A percentile compares a stretch with the other conserved stretches of the same genome.
Evolutionary conservation across 2,797 vertebrate genomes (phyloP).

Genomic region (Pipistrellus nathusii): DNA sequence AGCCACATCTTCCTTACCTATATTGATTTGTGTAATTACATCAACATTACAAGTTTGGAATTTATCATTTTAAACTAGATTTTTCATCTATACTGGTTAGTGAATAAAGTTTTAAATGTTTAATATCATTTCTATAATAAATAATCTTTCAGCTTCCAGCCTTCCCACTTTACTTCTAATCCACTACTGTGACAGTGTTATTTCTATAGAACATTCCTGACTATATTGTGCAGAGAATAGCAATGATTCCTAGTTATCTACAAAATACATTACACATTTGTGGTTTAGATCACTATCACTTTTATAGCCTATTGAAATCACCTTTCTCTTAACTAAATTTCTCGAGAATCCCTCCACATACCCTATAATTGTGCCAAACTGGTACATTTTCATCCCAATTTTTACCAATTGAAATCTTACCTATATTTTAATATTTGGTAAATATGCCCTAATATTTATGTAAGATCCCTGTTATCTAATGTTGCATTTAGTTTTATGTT

Average conservation of each 20-base stretch:
- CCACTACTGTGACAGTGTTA: background rate
- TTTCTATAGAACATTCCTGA: background rate
- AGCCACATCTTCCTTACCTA: background rate
- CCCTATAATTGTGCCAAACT: background rate
- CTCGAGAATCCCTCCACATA: background rate
- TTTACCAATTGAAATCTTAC: background rate
- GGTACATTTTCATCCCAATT: background rate
- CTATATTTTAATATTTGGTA: background rate
- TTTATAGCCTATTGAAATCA: background rate
- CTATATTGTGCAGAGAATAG: background rate
- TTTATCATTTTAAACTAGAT: constrained; percentile 20
- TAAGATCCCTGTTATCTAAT: background rate
- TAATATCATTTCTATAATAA: background rate
- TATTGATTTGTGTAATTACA: background rate
- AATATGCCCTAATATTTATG: background rate
- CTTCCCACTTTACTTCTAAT: background rate
- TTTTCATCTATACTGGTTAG: background rate
- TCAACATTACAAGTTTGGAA: background rate
- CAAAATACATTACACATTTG: background rate
- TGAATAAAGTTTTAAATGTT: background rate
- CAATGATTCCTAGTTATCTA: background rate
- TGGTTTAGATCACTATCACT: background rate
- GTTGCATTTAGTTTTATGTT: background rate
- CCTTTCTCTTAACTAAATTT: background rate
- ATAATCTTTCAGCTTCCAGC: background rate